Conservation (phyloP, 2,113 vertebrate genomes). For the Lophius piscatorius region DNA sequence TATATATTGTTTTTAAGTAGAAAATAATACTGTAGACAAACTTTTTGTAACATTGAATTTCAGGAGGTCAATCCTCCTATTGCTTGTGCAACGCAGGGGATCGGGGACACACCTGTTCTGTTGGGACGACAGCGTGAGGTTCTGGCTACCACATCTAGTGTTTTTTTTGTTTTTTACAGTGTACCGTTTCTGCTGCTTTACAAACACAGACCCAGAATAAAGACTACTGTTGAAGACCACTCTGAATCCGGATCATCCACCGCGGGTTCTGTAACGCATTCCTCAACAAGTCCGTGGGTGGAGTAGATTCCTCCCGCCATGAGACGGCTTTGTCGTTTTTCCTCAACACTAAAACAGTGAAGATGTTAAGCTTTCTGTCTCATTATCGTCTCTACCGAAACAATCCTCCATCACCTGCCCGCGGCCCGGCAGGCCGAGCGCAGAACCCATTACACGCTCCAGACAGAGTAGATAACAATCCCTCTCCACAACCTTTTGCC, state of each 20-base stretch:
- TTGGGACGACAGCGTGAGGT: no score
- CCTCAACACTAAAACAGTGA: slow-evolving; percentile 30
- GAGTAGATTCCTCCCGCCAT: slow-evolving; percentile 61
- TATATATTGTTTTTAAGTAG: no score
- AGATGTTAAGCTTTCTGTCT: slow-evolving; percentile 52
- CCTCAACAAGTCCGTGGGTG: slow-evolving; percentile 61
- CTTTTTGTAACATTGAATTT: no score
- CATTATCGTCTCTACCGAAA: slow-evolving; percentile 51
- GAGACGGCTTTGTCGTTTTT: slow-evolving; percentile 55
- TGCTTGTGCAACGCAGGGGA: no score
- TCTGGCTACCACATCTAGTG: no score
- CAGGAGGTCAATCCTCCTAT: no score
- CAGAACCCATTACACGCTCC: slow-evolving; percentile 20
- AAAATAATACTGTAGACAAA: no score
- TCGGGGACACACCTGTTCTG: no score
- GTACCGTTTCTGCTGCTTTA: slow-evolving; percentile 9
- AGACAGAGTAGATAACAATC: slow-evolving; percentile 32
- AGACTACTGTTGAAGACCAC: slow-evolving; percentile 29
- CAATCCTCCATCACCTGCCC: slow-evolving; percentile 29
- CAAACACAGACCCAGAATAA: slow-evolving; percentile 25
- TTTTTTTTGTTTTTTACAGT: no score
- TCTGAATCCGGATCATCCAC: slow-evolving; percentile 52
- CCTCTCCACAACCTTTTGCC: slow-evolving; percentile 19
- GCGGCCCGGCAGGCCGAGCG: slow-evolving; percentile 30
- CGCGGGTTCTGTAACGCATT: slow-evolving; percentile 59